Percentiles rank a stretch among this genome's conserved stretches.
Conservation (phyloP, 2,797 vertebrate genomes). For the Telmatherina bonti region DNA sequence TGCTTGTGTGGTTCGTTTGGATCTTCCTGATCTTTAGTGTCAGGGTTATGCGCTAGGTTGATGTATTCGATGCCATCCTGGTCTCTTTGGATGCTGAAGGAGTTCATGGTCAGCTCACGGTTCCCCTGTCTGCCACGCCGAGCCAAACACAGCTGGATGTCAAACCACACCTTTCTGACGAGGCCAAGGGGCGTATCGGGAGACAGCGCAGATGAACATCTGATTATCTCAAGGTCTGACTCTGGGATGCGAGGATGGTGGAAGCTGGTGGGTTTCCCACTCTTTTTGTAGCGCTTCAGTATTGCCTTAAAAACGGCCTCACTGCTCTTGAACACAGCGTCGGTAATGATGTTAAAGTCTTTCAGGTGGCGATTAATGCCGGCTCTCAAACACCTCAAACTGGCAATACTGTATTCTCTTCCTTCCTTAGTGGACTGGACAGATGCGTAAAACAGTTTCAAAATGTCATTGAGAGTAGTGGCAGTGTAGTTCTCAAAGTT, state of each 20-base stretch:
- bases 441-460: too few relatives aligned
- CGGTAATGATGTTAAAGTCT: neutral
- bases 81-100: neutral
- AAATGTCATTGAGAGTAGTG: too few relatives aligned
- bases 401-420: neutral
- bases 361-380: neutral
- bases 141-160: slow-evolving; percentile 4
- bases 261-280: slow-evolving; percentile 2
- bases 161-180: slow-evolving; percentile 11
- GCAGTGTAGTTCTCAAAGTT: neutral
- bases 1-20: neutral
- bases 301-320: neutral
- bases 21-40: neutral
- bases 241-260: neutral
- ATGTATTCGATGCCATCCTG: neutral
- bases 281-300: slow-evolving; percentile 1
- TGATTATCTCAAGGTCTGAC: neutral
- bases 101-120: slow-evolving; percentile 1
- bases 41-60: neutral
- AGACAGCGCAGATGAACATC: neutral
- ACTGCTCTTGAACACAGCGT: slow-evolving; percentile 5
- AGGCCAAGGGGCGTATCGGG: slow-evolving; percentile 5
- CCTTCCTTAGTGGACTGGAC: too few relatives aligned
- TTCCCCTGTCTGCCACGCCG: neutral
- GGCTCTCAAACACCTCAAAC: neutral